Evolutionary conservation across 2,113 vertebrate species (phyloP), one percentile per base, ranked within the genome.

Genomic region (Elaphurus davidianus): DNA sequence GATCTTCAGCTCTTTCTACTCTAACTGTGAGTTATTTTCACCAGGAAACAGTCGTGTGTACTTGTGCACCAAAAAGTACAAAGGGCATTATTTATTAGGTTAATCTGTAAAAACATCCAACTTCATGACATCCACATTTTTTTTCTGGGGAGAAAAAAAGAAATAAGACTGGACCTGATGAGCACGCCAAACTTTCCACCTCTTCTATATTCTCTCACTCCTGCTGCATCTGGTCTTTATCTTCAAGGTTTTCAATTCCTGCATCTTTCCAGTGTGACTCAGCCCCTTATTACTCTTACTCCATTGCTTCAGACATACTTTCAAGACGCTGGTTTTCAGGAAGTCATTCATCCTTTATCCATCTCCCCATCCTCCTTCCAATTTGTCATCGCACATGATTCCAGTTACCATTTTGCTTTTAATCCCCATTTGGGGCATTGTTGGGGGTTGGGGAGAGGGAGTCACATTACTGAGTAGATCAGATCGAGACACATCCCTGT

Each of bases 31-130:
- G 13, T 84, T 87, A 28, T 52, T 79, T 16, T 74, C 81, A 78
- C 54, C 36, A 33, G 59, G 5, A 87, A 84, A 60, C 12, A 91
- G 19, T 52, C 17, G 45, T 7, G 1, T 15, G 50, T 28, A 59
- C 15, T 23, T 52, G 2, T 17, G 9, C 50, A 67, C 14, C 82
- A 71, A 81, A 94, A 90, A 76, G 3, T 59, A 90, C 21, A 94
- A 82, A 88, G 2, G 23, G 5, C 17, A 1, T 50, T 90, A 1
- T 90, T 54, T 90, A 21, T 28, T 79, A 40, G 47, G 11, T 47
- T 45, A 89, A 87, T 47, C 30, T 19, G 76, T 50, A 33, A 88
- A 89, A 76, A 85, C 10, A 62, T 96, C 86, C 55, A 25, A 45
- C 19, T 87, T 87, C 25, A 74, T 93, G 71, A 79, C 9, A 59